Conservation (phyloP, 2,888 invertebrate species). For the Ethmia dodecea region DNA sequence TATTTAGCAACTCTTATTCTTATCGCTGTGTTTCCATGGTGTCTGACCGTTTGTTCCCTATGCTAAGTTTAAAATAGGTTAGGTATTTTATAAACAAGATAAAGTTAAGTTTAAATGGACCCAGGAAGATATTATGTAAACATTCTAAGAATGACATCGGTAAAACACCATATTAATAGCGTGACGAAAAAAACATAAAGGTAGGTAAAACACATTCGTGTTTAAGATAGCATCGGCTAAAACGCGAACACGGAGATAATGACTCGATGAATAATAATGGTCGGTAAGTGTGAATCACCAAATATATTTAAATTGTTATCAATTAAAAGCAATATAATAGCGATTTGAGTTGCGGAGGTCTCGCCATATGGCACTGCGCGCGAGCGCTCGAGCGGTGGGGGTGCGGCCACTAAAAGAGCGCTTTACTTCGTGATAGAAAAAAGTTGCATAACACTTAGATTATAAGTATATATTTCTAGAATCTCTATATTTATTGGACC, state of each 20-base stretch:
- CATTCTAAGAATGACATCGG: not conserved
- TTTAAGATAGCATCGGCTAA: slow-evolving; percentile 61
- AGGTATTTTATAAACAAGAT: too few species aligned
- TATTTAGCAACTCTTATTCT: too few species aligned
- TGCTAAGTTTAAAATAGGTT: too few species aligned
- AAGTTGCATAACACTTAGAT: too few species aligned
- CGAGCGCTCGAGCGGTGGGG: slow-evolving; percentile 49
- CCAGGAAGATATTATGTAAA: too few species aligned
- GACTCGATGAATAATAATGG: slow-evolving; percentile 75
- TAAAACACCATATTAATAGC: slow-evolving; percentile 25
- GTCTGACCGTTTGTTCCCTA: too few species aligned
- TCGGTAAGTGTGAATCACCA: slow-evolving; percentile 76
- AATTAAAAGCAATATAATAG: slow-evolving; percentile 78
- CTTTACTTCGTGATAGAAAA: too few species aligned
- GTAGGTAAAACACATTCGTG: slow-evolving; percentile 71
- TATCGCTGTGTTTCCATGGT: too few species aligned
- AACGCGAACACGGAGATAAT: slow-evolving; percentile 71
- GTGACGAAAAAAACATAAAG: slow-evolving; percentile 62
- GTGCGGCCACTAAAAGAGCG: slow-evolving; percentile 41
- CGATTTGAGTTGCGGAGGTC: slow-evolving; percentile 68
- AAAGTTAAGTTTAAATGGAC: too few species aligned
- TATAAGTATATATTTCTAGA: too few species aligned
- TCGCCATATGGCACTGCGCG: slow-evolving; percentile 65
- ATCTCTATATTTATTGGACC: too few species aligned
- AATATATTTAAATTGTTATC: slow-evolving; percentile 79